These are phyloP conservation scores for Montipora sp. DNA, from an alignment of 64 coral and sea anemone species.

Conservation along the genomic window DNA sequence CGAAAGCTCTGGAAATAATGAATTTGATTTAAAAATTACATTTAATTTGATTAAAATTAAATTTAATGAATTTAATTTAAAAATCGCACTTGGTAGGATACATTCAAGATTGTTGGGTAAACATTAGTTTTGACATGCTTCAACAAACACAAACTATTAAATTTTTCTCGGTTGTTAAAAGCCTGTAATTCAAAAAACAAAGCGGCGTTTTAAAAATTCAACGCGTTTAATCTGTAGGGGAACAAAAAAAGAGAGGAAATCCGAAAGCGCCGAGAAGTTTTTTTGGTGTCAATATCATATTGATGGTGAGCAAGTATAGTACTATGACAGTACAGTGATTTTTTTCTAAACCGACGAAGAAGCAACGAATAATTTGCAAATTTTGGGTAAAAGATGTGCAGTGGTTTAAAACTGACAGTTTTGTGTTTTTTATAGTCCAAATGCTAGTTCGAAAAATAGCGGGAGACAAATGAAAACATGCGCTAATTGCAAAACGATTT, in stretches of 20 bases:
- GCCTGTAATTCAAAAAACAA: neutral
- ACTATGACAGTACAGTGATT: neutral
- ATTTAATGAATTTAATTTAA: neutral
- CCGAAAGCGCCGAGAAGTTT: too few relatives aligned
- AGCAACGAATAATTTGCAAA: neutral
- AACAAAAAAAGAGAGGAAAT: too few relatives aligned
- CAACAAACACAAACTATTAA: neutral
- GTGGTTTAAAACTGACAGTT: neutral
- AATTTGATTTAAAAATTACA: too few relatives aligned
- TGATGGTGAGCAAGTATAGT: too few relatives aligned
- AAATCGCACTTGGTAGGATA: neutral
- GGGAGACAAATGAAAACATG: neutral
- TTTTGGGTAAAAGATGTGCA: too few relatives aligned
- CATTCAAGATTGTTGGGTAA: neutral
- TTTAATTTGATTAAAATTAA: neutral
- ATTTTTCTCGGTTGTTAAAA: slow-evolving; percentile 8
- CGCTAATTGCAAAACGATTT: neutral
- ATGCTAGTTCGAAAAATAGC: neutral
- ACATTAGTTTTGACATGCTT: neutral
- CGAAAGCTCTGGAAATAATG: too few relatives aligned
- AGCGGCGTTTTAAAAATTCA: too few relatives aligned
- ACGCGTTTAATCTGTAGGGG: too few relatives aligned
- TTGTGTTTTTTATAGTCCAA: neutral
- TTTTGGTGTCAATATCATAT: slow-evolving; percentile 8
- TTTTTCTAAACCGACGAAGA: neutral